Evolutionary conservation across 2,113 vertebrate species (phyloP), one percentile per base, ranked within the genome.

Genomic region (Megaptera novaeangliae): DNA sequence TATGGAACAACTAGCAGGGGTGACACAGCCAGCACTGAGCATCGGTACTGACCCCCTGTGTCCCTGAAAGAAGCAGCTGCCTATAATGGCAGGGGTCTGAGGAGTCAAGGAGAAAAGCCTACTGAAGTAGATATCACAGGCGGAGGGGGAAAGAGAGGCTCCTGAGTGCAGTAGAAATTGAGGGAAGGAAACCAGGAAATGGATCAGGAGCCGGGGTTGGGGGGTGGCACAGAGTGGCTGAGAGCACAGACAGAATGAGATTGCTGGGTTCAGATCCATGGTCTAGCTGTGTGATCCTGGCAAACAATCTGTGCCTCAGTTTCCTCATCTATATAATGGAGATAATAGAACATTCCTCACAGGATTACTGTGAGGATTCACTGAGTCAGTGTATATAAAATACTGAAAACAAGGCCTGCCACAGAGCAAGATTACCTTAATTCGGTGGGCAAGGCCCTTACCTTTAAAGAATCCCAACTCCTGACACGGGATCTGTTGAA

Each of bases 11-110:
- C 10, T 29, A 25, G 15, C 69, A 68, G 41, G 10, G 34, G 20
- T 0, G 6, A 23, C 21, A 13, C 46, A 21, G 59, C 4, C 20
- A 27, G 63, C 11, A 41, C 21, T 11, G 41, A 68, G 7, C 1
- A 25, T 1, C 1, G 0, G 9, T 1, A 21, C 1, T 3, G 3
- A 55, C 3, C 6, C 29, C 49, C 55, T 2, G 1, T 0, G 12
- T 71, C 44, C 74, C 15, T n/a, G 17, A 36, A 72, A 77, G 46
- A 74, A 52, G 91, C 5, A 41, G 85, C n/a, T 83, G 34, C 66
- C 49, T 31, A 0, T 21, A 20, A 25, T 15, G 46, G 66, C 55
- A 77, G 20, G 72, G 29, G 14, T 7, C 2, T 2, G n/a, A 36
- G 27, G 36, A 27, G 5, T 15, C 1, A 0, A 21, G 34, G 41